These are phyloP conservation scores for Ceratotherium simum DNA, from an alignment of 2,113 vertebrate species.

Conservation along the genomic window DNA sequence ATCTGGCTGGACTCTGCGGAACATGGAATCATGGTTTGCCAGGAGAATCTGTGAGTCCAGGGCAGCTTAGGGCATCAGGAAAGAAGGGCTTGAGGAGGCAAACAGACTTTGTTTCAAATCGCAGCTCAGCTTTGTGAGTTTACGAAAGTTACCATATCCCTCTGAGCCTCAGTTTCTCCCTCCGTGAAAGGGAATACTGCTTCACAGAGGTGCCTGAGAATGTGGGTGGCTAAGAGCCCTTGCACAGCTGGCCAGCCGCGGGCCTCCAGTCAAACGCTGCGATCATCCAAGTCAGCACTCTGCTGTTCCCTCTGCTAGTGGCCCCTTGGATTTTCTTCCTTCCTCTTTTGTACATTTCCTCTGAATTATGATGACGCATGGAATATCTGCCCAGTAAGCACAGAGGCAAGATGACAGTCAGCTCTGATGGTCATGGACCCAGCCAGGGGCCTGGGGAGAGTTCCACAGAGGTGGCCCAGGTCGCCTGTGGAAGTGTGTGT, in stretches of 20 bases:
- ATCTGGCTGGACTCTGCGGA: not conserved
- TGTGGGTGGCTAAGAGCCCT: not conserved
- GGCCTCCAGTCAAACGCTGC: not conserved
- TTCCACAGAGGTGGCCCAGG: not conserved
- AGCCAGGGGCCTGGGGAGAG: not conserved
- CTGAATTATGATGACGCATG: not conserved
- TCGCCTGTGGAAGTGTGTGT: not conserved
- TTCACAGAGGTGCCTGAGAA: not conserved
- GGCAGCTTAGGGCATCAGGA: not conserved
- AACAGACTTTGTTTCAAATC: not conserved
- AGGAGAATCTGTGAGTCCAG: not conserved
- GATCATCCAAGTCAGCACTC: not conserved
- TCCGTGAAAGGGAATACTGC: not conserved
- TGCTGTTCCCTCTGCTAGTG: not conserved
- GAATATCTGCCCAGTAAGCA: not conserved
- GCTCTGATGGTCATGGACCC: not conserved
- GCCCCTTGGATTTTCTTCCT: constrained; percentile 60
- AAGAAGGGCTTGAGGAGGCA: not conserved
- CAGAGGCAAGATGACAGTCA: not conserved
- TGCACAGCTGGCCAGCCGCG: not conserved
- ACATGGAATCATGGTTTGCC: not conserved
- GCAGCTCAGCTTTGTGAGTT: not conserved
- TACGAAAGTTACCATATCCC: not conserved
- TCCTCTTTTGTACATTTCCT: constrained; percentile 76
- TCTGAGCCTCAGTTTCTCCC: not conserved